Evolutionary conservation across 2,113 vertebrate species (phyloP), one percentile per base, ranked within the genome.

Genomic region (Ptilonorhynchus violaceus): DNA sequence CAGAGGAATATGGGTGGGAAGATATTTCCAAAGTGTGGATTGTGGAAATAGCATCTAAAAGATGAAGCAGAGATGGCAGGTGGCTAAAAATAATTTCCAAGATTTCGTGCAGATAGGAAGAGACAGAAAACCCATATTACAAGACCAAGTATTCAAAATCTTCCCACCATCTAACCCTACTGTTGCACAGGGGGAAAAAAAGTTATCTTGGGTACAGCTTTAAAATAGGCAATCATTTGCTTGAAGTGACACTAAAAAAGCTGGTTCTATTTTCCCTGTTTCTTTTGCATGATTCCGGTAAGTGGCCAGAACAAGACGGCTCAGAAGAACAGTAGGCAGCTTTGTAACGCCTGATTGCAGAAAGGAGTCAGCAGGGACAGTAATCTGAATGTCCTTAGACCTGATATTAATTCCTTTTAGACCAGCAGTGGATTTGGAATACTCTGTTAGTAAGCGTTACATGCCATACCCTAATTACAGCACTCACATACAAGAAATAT

Each of bases 1-100:
- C 21, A 59, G 49, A 80, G 4, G 3, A 2, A 0, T 39, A 37
- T 1, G 0, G 14, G 2, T 66, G 6, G 20, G 41, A n/a, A 37
- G 13, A 27, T 41, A 49, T 27, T 69, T 91, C 64, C 35, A 15
- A 58, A 77, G 11, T 41, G 28, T 1, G 3, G 12, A 27, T 28
- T 74, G 27, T 60, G 44, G 41, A 93, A 89, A 77, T 33, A 67
- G 1, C 17, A 81, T 27, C 20, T 41, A 46, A 76, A 95, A 42
- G 8, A 79, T 2, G 3, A 37, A 96, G 16, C 14, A 93, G 30
- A 84, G 24, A 21, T 49, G 25, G 7, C n/a, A 63, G 4, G 31
- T 23, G 37, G 20, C 13, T 73, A 20, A 68, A 85, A 94, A 13
- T 8, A 0, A 1, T 56, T 53, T n/a, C 44, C 11, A 89, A 59